Evolutionary conservation across 2,797 vertebrate genomes (phyloP), one percentile per base, ranked within the genome.

Genomic region (Gymnoscopelus microlampas): DNA sequence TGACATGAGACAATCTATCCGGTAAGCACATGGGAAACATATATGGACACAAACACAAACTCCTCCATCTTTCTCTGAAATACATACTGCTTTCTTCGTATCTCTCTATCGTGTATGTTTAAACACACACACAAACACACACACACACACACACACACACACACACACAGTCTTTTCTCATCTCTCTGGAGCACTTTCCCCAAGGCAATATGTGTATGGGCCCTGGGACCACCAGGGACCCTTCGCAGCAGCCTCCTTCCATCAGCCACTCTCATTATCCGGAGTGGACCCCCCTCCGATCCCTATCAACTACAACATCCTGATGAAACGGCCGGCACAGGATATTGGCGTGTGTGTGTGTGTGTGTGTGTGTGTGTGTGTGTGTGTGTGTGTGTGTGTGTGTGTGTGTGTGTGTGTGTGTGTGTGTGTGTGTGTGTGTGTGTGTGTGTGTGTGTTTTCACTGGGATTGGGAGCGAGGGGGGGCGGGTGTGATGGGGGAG

Each of bases 281-380:
- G 81, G 86, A 89, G 89, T 90, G 88, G 90, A 88, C 86, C 85
- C 79, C 88, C 90, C 83, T 82, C 87, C 71, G 87, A 94, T 94
- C 88, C 71, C 90, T 91, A 92, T 92, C 88, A 77, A 77, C 76
- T 82, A 78, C 79, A 87, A 82, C 68, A 75, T 77, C 73, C 76
- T 86, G 85, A 92, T 91, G 85, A 90, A 91, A 89, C 70, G 50
- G 77, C 77, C 77, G 15, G 35, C 66, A 70, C 82, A 86, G 89
- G 89, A 89, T 85, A 90, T 90, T 90, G 75, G 74, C 67, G 69
- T 70, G 79, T 78, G 70, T 61, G 55, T 70, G 56, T 81, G 62
- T 66, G 53, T 53, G 80, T 59, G 29, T 59, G 57, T n/a, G 57
- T 35, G 60, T 23, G 26, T 48, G 39, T 19, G 7, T 48, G 39